Evolutionary conservation across 2,888 invertebrate species (phyloP).

Genomic region (Idaea dimidiata): DNA sequence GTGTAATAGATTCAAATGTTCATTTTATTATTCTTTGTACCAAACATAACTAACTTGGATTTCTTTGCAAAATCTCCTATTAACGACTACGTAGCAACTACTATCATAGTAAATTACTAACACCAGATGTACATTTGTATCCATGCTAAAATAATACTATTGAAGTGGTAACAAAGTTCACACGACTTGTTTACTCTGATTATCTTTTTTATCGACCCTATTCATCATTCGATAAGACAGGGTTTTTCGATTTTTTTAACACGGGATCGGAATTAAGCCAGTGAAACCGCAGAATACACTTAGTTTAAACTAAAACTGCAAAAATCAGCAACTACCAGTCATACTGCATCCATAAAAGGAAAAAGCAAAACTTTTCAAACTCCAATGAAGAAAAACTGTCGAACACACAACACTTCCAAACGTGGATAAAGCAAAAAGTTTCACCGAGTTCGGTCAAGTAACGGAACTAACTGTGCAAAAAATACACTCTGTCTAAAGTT

Average conservation of each 20-base stretch:
- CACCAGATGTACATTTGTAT: constrained; percentile 21
- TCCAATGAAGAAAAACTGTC: neutral
- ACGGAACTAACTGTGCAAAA: constrained; percentile 25
- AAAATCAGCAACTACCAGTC: neutral
- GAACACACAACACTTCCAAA: constrained; percentile 1
- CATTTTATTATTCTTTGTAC: too few relatives aligned
- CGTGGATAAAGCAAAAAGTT: constrained; percentile 15
- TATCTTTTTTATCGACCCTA: too few relatives aligned
- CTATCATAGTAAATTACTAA: constrained; percentile 46
- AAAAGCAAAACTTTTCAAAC: neutral
- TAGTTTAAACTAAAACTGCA: neutral
- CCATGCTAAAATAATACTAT: too few relatives aligned
- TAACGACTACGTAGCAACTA: constrained; percentile 47
- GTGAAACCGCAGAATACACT: too few relatives aligned
- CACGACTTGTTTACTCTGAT: too few relatives aligned
- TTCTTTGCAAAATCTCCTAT: neutral
- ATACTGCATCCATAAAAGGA: neutral
- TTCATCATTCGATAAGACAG: too few relatives aligned
- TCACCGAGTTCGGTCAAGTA: constrained; percentile 18
- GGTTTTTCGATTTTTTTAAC: too few relatives aligned
- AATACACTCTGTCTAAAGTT: constrained; percentile 26
- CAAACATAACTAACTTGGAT: neutral
- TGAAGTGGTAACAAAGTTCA: too few relatives aligned
- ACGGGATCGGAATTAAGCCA: too few relatives aligned
- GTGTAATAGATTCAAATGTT: too few relatives aligned